phyloP scores from a whole-genome alignment of 2,888 invertebrate genomes.

The Drosophila aldrichi region DNA sequence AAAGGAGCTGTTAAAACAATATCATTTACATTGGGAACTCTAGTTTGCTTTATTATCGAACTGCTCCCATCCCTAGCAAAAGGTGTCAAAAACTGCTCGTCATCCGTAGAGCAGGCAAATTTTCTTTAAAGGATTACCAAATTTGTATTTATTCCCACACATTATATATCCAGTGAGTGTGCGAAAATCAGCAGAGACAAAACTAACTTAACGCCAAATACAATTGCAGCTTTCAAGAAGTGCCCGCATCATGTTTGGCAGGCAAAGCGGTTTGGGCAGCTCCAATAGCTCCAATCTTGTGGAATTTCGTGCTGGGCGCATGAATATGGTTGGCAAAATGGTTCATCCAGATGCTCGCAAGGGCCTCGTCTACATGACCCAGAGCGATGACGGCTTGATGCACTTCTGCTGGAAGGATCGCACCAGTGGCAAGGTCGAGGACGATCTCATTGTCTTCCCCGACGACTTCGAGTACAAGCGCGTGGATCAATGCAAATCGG shows the following conservation, averaged over 20 bases:
- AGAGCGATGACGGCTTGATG: constrained; percentile 98
- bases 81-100: constrained; percentile 59
- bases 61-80: constrained; percentile 25
- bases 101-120: constrained; percentile 57
- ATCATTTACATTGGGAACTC: constrained; percentile 17
- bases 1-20: constrained; percentile 4
- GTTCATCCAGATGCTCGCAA: constrained; percentile 97
- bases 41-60: constrained; percentile 25
- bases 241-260: constrained; percentile 84
- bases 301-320: constrained; percentile 98
- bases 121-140: constrained; percentile 29
- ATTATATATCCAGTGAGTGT: constrained; percentile 72
- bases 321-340: constrained; percentile 95
- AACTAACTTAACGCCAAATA: background rate
- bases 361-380: constrained; percentile 97
- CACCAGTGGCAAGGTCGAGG: constrained; percentile 93
- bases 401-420: constrained; percentile 99
- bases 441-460: constrained; percentile 99
- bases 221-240: constrained; percentile 66
- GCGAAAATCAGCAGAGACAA: background rate
- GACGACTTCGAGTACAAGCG: constrained; percentile 99
- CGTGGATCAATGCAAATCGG: constrained; percentile 97
- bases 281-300: constrained; percentile 95
- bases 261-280: constrained; percentile 89
- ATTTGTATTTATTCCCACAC: constrained; percentile 47